Conservation (phyloP, 37 sponge, comb jelly and placozoan genomes). For the Oscarella lobularis region DNA sequence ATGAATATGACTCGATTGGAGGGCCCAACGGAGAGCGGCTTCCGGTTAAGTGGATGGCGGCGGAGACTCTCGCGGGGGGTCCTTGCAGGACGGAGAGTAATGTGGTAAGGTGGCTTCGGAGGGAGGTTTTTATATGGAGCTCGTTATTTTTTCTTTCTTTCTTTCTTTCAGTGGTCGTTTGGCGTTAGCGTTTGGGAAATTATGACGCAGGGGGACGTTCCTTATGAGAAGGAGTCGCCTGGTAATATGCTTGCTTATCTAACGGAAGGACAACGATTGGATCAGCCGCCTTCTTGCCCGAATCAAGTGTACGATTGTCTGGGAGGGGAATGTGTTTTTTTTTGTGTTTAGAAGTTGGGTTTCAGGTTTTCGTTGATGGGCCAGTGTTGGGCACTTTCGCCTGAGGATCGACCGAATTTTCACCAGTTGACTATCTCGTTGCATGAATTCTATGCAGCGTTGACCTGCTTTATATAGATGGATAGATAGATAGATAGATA, state of each 20-base stretch:
- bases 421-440: slow-evolving; percentile 59
- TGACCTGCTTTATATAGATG: slow-evolving; percentile 45
- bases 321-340: not conserved
- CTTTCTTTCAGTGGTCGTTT: slow-evolving; percentile 66
- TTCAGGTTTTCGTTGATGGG: slow-evolving; percentile 28
- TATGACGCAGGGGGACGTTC: slow-evolving; percentile 49
- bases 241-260: slow-evolving; percentile 36
- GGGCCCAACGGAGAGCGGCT: slow-evolving; percentile 31
- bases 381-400: slow-evolving; percentile 78
- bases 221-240: slow-evolving; percentile 39
- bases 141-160: no score
- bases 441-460: slow-evolving; percentile 51
- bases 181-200: slow-evolving; percentile 78
- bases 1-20: slow-evolving; percentile 39
- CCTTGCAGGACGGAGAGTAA: slow-evolving; percentile 46
- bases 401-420: slow-evolving; percentile 68
- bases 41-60: slow-evolving; percentile 65
- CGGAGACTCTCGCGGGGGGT: slow-evolving; percentile 42
- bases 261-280: slow-evolving; percentile 43
- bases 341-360: not conserved
- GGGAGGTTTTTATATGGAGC: no score
- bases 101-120: slow-evolving; percentile 68
- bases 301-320: slow-evolving; percentile 52
- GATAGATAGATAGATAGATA: no score
- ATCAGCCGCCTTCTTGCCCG: slow-evolving; percentile 60